Conservation (phyloP, 2,888 invertebrate species). For the Caenorhabditis sp. region DNA sequence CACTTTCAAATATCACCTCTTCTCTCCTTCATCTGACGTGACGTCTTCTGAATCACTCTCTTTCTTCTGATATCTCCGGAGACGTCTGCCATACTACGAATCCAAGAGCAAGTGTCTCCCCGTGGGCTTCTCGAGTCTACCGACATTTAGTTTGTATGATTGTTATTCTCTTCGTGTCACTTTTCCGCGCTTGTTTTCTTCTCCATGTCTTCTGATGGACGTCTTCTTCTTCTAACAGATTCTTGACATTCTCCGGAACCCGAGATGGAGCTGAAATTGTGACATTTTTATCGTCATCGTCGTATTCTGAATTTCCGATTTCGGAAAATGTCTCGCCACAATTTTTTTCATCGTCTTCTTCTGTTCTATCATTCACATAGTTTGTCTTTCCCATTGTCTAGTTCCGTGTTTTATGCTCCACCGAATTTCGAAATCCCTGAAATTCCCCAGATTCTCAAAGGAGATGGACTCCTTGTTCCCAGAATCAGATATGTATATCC, state of each 20-base stretch:
- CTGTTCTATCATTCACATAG: not conserved
- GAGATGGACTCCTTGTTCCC: not conserved
- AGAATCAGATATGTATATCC: not conserved
- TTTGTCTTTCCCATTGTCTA: conserved; percentile 8
- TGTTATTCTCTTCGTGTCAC: conserved; percentile 48
- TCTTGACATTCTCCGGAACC: conserved; percentile 45
- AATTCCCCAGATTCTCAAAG: not conserved
- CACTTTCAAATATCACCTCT: not conserved
- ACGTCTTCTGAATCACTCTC: conserved; percentile 26
- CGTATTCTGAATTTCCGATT: conserved; percentile 5
- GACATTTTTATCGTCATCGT: not conserved
- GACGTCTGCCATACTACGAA: conserved; percentile 10
- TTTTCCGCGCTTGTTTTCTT: not conserved
- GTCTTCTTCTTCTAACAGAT: not conserved
- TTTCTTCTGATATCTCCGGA: not conserved
- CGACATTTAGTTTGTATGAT: conserved; percentile 53
- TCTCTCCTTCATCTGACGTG: conserved; percentile 6
- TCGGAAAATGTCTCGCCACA: not conserved
- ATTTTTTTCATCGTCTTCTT: not conserved
- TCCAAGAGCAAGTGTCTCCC: not conserved
- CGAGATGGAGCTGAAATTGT: not conserved
- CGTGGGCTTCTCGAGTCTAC: not conserved
- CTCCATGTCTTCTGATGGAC: conserved; percentile 12
- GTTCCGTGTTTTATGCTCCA: conserved; percentile 38
- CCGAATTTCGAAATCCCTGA: conserved; percentile 6